Base-by-base conservation (phyloP, 2,113 vertebrate species). In the Balaeniceps rex region DNA sequence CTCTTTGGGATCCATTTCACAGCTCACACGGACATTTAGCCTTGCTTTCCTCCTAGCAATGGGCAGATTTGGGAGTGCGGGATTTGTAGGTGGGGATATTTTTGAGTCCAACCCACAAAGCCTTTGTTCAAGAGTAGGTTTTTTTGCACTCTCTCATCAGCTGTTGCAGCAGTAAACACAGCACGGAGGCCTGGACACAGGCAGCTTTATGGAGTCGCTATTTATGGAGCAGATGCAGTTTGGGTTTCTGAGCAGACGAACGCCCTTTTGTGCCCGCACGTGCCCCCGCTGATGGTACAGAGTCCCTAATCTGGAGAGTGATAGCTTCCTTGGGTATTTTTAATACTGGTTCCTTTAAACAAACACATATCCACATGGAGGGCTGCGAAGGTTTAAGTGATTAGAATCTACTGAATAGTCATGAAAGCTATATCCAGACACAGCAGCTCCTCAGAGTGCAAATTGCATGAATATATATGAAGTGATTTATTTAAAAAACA, bases 341-440 rank as follows among this genome's bases (percentile, higher is more conserved):
- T 89, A 76, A 87, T 55, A n/a, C 57, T 9, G 16, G 25, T 79
- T 88, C 63, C 7, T 86, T 91, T 76, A 83, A 76, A 87, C 72
- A 89, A 89, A 92, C 88, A 61, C 57, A 54, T 36, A 71, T 44
- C 77, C 91, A 70, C 91, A 86, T 22, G 91, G 68, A 89, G 31
- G 36, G 57, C 61, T 71, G 77, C 55, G 91, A 76, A 89, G 22
- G 52, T 92, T 89, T 44, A 76, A 93, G 34, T 80, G 91, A 95
- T 96, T 93, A 91, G 85, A 91, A 92, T 75, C 93, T 95, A 64
- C 85, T 95, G 91, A 86, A 92, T 95, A 95, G 85, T 96, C 93
- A 96, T 96, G 93, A 92, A 93, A 80, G 74, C 72, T 93, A 89
- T 80, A 88, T 88, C 70, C 76, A 93, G 90, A n/a, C 95, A 64